These are phyloP conservation scores for Crocuta crocuta DNA, from an alignment of 2,113 vertebrate genomes.

Conservation along the genomic window DNA sequence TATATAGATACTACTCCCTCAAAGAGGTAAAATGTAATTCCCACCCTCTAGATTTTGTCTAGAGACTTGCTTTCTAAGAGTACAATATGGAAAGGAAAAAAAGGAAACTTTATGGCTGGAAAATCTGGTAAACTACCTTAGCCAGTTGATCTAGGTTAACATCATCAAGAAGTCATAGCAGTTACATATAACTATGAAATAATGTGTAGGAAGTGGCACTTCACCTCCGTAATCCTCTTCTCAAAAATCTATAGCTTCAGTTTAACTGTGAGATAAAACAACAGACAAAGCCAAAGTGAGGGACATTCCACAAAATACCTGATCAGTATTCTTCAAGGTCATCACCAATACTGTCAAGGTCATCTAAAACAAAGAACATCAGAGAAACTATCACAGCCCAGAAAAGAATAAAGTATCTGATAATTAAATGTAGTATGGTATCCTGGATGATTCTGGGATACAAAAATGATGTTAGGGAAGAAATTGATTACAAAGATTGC, in stretches of 20 bases:
- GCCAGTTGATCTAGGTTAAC: not conserved
- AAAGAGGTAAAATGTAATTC: not conserved
- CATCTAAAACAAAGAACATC: not conserved
- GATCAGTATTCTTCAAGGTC: not conserved
- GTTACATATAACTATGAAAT: not conserved
- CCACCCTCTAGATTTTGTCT: not conserved
- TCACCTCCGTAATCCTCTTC: not conserved
- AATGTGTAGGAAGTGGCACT: not conserved
- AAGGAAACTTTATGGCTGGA: not conserved
- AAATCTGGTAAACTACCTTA: not conserved
- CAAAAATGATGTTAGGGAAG: not conserved
- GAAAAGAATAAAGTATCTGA: not conserved
- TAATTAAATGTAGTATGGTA: not conserved
- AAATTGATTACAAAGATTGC: not conserved
- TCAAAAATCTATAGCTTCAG: not conserved
- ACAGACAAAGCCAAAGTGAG: not conserved
- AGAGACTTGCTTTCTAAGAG: not conserved
- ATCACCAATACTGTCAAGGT: not conserved
- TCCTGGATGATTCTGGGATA: not conserved
- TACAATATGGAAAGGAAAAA: not conserved
- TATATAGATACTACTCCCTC: not conserved
- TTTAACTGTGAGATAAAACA: not conserved
- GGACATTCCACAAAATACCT: not conserved
- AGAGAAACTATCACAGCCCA: not conserved
- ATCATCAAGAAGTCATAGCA: not conserved